Base-by-base conservation (phyloP, 1,140 invertebrate species). In the Sminthurides bifidus region DNA sequence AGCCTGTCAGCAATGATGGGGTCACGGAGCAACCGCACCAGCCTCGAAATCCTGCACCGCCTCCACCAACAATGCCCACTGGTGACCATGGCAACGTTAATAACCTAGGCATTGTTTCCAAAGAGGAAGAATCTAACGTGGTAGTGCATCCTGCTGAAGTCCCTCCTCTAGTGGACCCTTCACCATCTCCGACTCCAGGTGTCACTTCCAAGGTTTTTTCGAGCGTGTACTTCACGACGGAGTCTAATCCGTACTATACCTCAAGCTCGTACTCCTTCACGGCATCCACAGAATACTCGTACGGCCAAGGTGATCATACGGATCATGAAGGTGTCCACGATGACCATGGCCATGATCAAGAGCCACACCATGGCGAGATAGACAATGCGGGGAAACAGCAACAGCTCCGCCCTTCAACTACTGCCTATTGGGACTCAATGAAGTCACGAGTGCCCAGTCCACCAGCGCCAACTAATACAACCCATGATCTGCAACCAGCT, bases 181-280 rank as follows among this genome's bases (percentile, higher is more conserved):
- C 41, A 19, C 30, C 45, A 21, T 29, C 46, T 5, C 10, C 37
- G 8, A 45, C 45, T 31, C 59, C 59, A 24, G 31, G 30, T 4
- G 31, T 51, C 15, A 30, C 55, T 17, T 40, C 40, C 19, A 58
- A 57, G 33, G 49, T 44, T 27, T 31, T 59, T 3, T 51, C 46
- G 31, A 44, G 19, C 33, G 44, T 59, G 12, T 62, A 52, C 27
- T 62, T 31, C 26, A 62, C 60, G 5, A 51, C 55, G 51, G 57
- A 56, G 2, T 41, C 58, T 40, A 41, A 62, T 24, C 60, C 60
- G 6, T 31, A 62, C 31, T 62, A 51, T 27, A 49, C 48, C 4
- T 55, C 56, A 6, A 62, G 60, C 46, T 58, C 60, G 21, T 62
- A 62, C 30, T 49, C 37, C 2, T 62, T 44, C 23, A 30, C 51